Conservation (phyloP, 2,797 vertebrate species). For the Phrynocephalus guinanensis region DNA sequence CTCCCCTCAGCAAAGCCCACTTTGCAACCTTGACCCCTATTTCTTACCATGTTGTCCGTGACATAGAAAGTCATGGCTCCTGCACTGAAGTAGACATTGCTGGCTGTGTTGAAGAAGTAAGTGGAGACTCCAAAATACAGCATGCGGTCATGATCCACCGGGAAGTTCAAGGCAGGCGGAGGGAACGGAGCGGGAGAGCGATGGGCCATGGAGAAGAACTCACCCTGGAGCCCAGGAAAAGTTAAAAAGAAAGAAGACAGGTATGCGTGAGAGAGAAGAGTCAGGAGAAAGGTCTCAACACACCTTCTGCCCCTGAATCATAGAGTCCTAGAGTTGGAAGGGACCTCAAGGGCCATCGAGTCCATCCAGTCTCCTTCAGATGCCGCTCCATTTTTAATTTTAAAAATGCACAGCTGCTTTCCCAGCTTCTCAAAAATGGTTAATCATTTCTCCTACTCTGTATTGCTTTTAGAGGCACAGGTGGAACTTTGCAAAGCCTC, state of each 20-base stretch:
- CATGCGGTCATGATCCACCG: constrained; percentile 53
- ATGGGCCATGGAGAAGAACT: constrained; percentile 61
- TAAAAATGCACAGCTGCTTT: too few species aligned
- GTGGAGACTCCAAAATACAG: constrained; percentile 67
- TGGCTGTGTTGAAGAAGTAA: constrained; percentile 71
- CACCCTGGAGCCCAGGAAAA: constrained; percentile 57
- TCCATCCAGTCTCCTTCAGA: too few species aligned
- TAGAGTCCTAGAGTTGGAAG: too few species aligned
- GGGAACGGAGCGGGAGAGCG: constrained; percentile 40
- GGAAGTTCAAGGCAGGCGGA: constrained; percentile 38
- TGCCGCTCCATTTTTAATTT: too few species aligned
- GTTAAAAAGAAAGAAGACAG: background rate
- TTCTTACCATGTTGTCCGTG: constrained; percentile 62
- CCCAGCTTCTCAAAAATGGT: too few species aligned
- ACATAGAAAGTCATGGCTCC: constrained; percentile 55
- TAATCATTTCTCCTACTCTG: background rate
- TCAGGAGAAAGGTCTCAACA: too few species aligned
- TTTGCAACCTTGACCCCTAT: background rate
- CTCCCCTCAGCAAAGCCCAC: background rate
- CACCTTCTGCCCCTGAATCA: too few species aligned
- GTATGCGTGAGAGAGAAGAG: too few species aligned
- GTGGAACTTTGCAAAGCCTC: background rate
- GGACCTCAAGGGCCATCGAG: too few species aligned
- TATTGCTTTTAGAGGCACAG: background rate
- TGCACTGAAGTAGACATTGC: constrained; percentile 58